Conservation (phyloP, 2,113 vertebrate species). For the Paramisgurnus dabryanus region DNA sequence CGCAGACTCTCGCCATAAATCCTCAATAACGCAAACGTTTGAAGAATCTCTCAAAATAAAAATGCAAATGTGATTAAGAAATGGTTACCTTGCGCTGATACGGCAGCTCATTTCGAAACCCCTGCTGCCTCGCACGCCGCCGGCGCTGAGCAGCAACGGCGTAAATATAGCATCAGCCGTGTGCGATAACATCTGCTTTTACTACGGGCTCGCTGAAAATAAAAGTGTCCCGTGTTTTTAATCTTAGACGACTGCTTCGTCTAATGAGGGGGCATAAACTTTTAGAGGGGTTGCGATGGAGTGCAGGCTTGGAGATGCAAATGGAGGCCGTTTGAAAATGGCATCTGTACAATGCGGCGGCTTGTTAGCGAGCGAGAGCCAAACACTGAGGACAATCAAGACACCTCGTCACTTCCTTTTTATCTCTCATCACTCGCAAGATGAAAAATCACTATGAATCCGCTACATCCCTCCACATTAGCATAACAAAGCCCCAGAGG, state of each 20-base stretch:
- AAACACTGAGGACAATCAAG: constrained; percentile 95
- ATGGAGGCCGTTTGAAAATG: constrained; percentile 90
- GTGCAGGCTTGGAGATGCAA: constrained; percentile 79
- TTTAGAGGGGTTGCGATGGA: constrained; percentile 71
- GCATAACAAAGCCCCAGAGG: constrained; percentile 98
- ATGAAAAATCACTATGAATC: constrained; percentile 96
- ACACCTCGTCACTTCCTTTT: constrained; percentile 96
- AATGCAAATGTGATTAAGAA: constrained; percentile 83
- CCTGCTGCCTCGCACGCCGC: constrained; percentile 17
- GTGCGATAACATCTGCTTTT: constrained; percentile 40
- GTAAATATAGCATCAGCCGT: constrained; percentile 48
- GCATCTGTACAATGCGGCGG: constrained; percentile 89
- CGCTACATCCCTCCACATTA: constrained; percentile 97
- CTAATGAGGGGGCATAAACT: constrained; percentile 77
- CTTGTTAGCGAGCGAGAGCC: constrained; percentile 98
- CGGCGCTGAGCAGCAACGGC: constrained; percentile 7
- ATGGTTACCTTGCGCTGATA: constrained; percentile 80
- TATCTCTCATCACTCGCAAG: constrained; percentile 96
- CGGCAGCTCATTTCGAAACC: constrained; percentile 66
- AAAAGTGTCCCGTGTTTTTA: constrained; percentile 72
- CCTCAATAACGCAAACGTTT: constrained; percentile 84
- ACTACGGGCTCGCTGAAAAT: constrained; percentile 59
- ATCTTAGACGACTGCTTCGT: constrained; percentile 70
- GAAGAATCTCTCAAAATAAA: constrained; percentile 81
- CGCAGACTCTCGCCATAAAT: constrained; percentile 78